Conservation (phyloP, 1,140 invertebrate species). For the Mya arenaria region DNA sequence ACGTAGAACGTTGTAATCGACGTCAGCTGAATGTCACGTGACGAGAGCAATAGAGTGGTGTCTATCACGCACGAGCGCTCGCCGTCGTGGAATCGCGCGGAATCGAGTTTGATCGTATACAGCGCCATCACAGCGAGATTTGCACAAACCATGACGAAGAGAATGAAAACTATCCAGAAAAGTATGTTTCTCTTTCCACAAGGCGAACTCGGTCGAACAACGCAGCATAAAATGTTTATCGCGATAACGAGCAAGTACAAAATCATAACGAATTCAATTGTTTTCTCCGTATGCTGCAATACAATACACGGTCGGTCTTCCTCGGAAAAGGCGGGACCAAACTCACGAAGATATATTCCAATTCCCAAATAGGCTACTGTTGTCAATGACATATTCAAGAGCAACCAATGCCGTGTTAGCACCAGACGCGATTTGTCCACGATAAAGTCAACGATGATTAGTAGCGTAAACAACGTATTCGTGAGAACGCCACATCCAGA, state of each 20-base stretch:
- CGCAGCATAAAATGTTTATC: conserved; percentile 19
- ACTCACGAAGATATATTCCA: conserved; percentile 43
- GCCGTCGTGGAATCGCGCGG: not conserved
- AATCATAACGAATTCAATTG: conserved; percentile 31
- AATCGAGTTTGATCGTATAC: conserved; percentile 31
- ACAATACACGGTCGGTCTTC: conserved; percentile 34
- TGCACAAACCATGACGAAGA: conserved; percentile 50
- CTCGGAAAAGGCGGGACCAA: not conserved
- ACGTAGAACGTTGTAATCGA: conserved; percentile 43
- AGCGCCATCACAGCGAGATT: conserved; percentile 32
- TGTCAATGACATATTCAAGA: conserved; percentile 17
- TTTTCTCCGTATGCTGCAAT: conserved; percentile 47
- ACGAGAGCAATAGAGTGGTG: not conserved
- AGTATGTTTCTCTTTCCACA: conserved; percentile 36
- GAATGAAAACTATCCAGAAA: conserved; percentile 38
- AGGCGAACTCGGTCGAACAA: not conserved
- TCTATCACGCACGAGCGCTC: conserved; percentile 7
- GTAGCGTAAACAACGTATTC: conserved; percentile 31
- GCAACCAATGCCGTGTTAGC: conserved; percentile 46
- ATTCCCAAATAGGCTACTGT: conserved; percentile 34
- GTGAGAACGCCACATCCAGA: conserved; percentile 42
- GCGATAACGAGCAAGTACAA: conserved; percentile 24
- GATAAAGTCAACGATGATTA: conserved; percentile 49
- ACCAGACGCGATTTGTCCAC: conserved; percentile 4
- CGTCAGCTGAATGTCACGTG: conserved; percentile 10